phyloP scores from a whole-genome alignment of 1,140 invertebrate species.

The Pectinophora gossypiella region DNA sequence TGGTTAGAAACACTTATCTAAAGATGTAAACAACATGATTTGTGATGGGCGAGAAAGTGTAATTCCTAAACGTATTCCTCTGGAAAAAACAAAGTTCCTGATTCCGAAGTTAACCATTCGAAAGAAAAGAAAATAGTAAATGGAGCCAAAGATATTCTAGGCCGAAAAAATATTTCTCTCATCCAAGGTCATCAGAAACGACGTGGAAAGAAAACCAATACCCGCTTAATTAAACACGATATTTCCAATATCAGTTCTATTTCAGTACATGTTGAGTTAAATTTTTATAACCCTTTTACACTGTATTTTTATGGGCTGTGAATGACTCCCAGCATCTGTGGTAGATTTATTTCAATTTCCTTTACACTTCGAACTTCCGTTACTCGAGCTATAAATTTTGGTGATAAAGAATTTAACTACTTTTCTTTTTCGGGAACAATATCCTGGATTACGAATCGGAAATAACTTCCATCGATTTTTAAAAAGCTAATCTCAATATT shows the following conservation, averaged over 20 bases:
- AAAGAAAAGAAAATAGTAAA: no score
- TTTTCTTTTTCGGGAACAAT: slow-evolving; percentile 42
- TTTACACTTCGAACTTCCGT: slow-evolving; percentile 61
- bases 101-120: no score
- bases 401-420: slow-evolving; percentile 60
- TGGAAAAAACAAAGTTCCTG: no score
- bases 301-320: slow-evolving; percentile 52
- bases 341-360: slow-evolving; percentile 69
- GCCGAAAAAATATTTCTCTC: background rate
- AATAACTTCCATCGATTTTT: slow-evolving; percentile 15
- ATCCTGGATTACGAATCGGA: slow-evolving; percentile 28
- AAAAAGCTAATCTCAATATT: no score
- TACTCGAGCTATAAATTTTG: slow-evolving; percentile 50
- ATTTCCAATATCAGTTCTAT: slow-evolving; percentile 33
- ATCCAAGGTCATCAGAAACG: background rate
- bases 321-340: slow-evolving; percentile 63
- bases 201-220: background rate
- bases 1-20: no score
- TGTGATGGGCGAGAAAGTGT: no score
- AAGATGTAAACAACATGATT: no score
- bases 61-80: no score
- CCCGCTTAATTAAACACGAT: background rate
- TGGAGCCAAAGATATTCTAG: no score
- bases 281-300: slow-evolving; percentile 56
- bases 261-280: slow-evolving; percentile 36